phyloP scores from a whole-genome alignment of 2,888 invertebrate species.

The Balanococcus diminutus region DNA sequence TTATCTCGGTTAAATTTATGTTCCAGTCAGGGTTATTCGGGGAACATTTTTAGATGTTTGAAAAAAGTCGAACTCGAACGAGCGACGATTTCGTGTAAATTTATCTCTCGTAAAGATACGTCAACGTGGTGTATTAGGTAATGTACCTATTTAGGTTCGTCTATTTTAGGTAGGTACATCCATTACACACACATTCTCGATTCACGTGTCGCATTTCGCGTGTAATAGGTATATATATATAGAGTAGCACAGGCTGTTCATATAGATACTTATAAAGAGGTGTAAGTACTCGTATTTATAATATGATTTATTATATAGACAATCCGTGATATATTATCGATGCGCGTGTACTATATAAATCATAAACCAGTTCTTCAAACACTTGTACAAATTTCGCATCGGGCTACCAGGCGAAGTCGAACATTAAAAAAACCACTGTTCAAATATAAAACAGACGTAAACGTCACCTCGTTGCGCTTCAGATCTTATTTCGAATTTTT shows the following conservation, averaged over 20 bases:
- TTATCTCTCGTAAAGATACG: neutral
- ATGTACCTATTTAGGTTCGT: neutral
- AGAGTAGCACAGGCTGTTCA: neutral
- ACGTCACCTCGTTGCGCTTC: conserved; percentile 25
- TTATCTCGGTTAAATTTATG: conserved; percentile 37
- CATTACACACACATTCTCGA: no score
- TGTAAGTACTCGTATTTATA: no score
- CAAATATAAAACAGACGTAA: conserved; percentile 44
- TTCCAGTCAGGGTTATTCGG: neutral
- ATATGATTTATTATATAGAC: neutral
- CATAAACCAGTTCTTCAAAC: neutral
- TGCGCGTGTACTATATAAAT: conserved; percentile 17
- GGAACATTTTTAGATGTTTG: conserved; percentile 1
- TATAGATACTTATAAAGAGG: neutral
- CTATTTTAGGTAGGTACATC: neutral
- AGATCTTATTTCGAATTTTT: conserved; percentile 27
- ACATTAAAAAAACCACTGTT: neutral
- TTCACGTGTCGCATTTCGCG: neutral
- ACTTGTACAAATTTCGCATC: conserved; percentile 21
- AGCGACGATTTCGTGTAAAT: neutral
- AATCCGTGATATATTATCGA: conserved; percentile 19
- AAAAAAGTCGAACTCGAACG: neutral
- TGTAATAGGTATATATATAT: no score
- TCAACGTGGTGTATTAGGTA: neutral
- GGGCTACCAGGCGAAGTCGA: neutral